phyloP scores from a whole-genome alignment of 2,888 invertebrate species.

The Brachycybe producta region DNA sequence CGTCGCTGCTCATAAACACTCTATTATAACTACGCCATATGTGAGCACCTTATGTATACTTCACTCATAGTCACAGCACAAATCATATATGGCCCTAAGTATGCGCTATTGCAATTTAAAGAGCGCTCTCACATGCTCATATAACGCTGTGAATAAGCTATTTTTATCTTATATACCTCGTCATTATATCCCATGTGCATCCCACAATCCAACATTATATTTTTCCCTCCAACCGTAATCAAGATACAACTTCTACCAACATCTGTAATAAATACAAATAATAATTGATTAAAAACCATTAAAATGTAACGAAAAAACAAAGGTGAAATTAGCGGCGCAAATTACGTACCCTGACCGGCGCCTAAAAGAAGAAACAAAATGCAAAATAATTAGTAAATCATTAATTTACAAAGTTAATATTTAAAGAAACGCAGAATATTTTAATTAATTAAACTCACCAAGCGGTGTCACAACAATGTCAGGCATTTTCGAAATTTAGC shows the following conservation, averaged over 20 bases:
- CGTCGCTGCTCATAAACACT: no score
- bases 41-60: no score
- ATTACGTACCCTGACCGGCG: conserved; percentile 52
- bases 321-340: not conserved
- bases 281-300: not conserved
- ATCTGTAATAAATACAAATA: conserved; percentile 42
- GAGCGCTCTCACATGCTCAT: not conserved
- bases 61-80: no score
- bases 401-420: conserved; percentile 2
- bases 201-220: conserved; percentile 98
- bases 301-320: not conserved
- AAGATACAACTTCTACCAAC: conserved; percentile 96
- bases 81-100: no score
- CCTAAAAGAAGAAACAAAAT: conserved; percentile 32
- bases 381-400: conserved; percentile 1
- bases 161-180: conserved; percentile 44
- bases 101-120: no score
- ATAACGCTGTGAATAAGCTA: not conserved
- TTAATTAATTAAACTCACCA: conserved; percentile 31
- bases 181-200: conserved; percentile 99
- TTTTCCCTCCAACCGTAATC: conserved; percentile 90
- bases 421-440: not conserved
- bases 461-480: conserved; percentile 78
- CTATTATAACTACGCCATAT: no score
- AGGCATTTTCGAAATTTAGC: conserved; percentile 45